phyloP scores from a whole-genome alignment of 2,113 vertebrate genomes.

The Plecturocebus donacophilus region DNA sequence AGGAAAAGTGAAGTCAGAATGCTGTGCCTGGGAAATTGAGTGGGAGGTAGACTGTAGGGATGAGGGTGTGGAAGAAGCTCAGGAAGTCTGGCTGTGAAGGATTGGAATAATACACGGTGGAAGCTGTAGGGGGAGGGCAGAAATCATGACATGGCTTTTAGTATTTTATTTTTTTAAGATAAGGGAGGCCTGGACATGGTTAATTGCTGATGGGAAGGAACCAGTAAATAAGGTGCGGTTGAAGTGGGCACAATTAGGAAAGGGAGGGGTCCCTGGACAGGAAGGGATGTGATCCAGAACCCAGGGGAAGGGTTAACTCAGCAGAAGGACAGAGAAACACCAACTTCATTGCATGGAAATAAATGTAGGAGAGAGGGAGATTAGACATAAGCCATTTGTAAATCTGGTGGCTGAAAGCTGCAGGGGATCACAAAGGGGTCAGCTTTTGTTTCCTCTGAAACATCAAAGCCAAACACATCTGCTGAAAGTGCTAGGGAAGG shows the following conservation, averaged over 20 bases:
- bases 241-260: not conserved
- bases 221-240: slow-evolving; percentile 22
- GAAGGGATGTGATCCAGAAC: slow-evolving; percentile 30
- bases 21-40: not conserved
- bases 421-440: not conserved
- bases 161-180: slow-evolving; percentile 68
- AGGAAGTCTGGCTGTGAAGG: slow-evolving; percentile 23
- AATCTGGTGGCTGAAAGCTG: not conserved
- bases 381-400: not conserved
- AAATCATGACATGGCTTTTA: not conserved
- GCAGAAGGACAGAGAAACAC: not conserved
- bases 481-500: not conserved
- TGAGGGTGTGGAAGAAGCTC: not conserved
- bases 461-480: not conserved
- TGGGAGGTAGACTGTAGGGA: not conserved
- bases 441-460: not conserved
- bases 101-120: slow-evolving; percentile 13
- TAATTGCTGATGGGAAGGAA: slow-evolving; percentile 49
- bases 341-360: not conserved
- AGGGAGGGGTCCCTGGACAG: slow-evolving; percentile 55
- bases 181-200: slow-evolving; percentile 32
- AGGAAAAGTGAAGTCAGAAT: not conserved
- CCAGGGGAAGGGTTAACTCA: slow-evolving; percentile 19
- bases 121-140: not conserved
- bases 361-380: not conserved